Evolutionary conservation across 2,888 invertebrate genomes (phyloP), one percentile per base, ranked within the genome.

Genomic region (Meganola albula): DNA sequence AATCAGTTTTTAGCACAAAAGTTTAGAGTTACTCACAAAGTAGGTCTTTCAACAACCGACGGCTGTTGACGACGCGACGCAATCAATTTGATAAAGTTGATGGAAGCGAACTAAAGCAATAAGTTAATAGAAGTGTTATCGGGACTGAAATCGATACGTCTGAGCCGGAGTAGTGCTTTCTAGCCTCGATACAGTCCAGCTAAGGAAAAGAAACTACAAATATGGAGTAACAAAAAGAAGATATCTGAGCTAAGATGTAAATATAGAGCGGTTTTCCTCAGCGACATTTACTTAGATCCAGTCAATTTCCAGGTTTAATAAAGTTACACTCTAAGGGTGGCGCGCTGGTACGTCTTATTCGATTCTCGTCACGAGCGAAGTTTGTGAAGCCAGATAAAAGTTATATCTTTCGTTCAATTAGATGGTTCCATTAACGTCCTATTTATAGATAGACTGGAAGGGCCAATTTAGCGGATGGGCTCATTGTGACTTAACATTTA

Each of bases 361-460:
- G 40, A 55, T 56, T 57, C 58, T 26, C 31, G 47, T 49, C 64
- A 60, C 52, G 53, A 48, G 25, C 41, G 26, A 20, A 21, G 43
- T 41, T 57, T 48, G 39, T 51, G 43, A 53, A 47, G 40, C 46
- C 29, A 54, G 55, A 63, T 62, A 64, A 60, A 62, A 58, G 53
- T 58, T 53, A 56, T 53, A 52, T 44, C 51, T 48, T 47, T 29
- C 51, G 35, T 53, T 58, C 48, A 39, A 56, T 58, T 52, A 42
- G 44, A 53, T 59, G 39, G 31, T 24, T 35, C 41, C 46, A 57
- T 62, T 61, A 55, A 52, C 37, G 48, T 47, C 37, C 41, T 48
- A 49, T 45, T 45, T 57, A 49, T 37, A 38, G 36, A 32, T 20
- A 8, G 31, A 10, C 20, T 41, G 33, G 36, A 44, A 47, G 36